Base-by-base conservation (phyloP, 2,888 invertebrate genomes). In the Rapana venosa region DNA sequence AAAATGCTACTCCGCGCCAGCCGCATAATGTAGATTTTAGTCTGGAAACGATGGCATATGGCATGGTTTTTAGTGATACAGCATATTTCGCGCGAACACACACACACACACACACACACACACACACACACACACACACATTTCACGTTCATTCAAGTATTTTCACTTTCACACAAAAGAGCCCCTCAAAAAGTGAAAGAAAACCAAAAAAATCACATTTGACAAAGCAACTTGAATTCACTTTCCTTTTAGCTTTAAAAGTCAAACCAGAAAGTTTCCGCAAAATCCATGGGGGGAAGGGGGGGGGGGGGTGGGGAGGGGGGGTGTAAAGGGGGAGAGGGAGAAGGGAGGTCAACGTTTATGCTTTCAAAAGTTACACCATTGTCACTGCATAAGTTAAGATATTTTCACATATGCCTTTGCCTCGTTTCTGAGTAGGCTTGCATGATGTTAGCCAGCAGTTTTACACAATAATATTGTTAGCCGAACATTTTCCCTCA, bases 31-130 rank as follows among this genome's bases (percentile, higher is more conserved):
- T 47, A 6, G 81, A 83, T 6, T 26, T 22, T 47, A 47, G 81
- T 83, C 81, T 83, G 36, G 81, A 83, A 83, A 30, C 81, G 81
- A 83, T 83, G 81, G 81, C 81, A 83, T 22, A 47, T 11, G 81
- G 81, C 81, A 83, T 47, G 13, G 6, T 8, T 22, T 13, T 8
- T 32, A 79, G 17, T 17, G 74, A 74, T 8, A n/a, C 1, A 74
- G 26, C 5, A 17, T 11, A 17, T n/a, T 30, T 74, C n/a, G 74
- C 11, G 11, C 11, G 30, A 17, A 1, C n/a, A 26, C 70, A 30
- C 87, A 70, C 70, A 32, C 70, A n/a, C 35, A 61, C n/a, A n/a
- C 66, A 61, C 35, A 26, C 66, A 32, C 87, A n/a, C 22, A 35
- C 35, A 66, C 61, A 32, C 87, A 87, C 32, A 32, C 35, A 35